Evolutionary conservation across 2,797 vertebrate genomes (phyloP).

Genomic region (Heterohyrax brucei): DNA sequence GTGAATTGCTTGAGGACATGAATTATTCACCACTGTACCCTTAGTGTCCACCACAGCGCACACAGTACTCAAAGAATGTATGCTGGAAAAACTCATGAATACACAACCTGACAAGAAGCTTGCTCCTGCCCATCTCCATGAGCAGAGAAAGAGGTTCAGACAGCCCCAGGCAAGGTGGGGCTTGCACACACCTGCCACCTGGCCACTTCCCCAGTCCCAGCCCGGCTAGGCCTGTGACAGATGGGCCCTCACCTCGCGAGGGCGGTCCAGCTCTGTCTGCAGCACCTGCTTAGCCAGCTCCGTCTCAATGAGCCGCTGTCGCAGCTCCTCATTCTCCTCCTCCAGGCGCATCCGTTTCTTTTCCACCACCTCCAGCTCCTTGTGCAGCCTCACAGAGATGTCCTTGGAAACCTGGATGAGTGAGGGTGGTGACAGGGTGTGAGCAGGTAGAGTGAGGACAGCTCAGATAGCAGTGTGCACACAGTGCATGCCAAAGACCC

Average conservation of each 20-base stretch:
- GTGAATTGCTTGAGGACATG: not conserved
- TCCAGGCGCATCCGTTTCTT: conserved; percentile 96
- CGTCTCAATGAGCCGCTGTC: conserved; percentile 95
- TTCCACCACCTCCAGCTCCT: conserved; percentile 96
- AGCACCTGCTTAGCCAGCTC: conserved; percentile 98
- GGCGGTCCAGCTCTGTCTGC: conserved; percentile 97
- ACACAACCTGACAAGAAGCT: not conserved
- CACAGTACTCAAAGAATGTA: not conserved
- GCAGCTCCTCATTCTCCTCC: conserved; percentile 97
- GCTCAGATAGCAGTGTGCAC: fast-evolving
- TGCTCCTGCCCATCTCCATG: not conserved
- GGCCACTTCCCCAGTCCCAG: not conserved
- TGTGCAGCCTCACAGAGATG: conserved; percentile 97
- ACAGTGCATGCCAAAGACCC: not conserved
- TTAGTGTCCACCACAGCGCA: not conserved
- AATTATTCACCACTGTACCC: not conserved
- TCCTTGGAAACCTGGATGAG: conserved; percentile 96
- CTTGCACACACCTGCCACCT: not conserved
- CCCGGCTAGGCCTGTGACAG: no score
- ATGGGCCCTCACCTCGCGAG: conserved; percentile 93
- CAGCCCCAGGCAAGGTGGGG: not conserved
- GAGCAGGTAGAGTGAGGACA: not conserved
- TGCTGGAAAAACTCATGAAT: not conserved
- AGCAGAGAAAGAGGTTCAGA: not conserved
- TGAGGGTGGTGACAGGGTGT: not conserved